Evolutionary conservation across 2,888 invertebrate species (phyloP).

Genomic region (Rhyacophila evoluta): DNA sequence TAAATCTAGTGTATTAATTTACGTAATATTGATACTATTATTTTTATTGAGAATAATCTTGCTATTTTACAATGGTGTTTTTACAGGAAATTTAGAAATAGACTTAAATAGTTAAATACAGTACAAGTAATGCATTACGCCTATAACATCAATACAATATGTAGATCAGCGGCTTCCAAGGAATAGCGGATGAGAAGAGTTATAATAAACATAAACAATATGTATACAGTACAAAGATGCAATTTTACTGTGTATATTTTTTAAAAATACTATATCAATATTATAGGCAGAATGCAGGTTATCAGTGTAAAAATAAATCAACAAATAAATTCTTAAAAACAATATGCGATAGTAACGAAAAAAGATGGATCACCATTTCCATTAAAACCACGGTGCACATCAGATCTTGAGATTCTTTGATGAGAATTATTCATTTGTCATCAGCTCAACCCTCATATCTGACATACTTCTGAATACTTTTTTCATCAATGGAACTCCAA

Average conservation of each 20-base stretch:
- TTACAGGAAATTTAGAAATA: neutral
- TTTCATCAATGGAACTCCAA: too few species aligned
- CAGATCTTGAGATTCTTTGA: too few species aligned
- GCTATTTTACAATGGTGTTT: slow-evolving; percentile 12
- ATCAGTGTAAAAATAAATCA: slow-evolving; percentile 12
- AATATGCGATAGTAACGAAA: neutral
- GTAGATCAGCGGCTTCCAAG: too few species aligned
- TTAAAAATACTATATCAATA: neutral
- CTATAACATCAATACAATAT: neutral
- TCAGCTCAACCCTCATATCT: too few species aligned
- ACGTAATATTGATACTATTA: neutral
- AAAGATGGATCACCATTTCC: too few species aligned
- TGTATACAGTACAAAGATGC: too few species aligned
- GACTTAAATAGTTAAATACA: neutral
- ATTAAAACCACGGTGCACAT: too few species aligned
- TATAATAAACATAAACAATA: too few species aligned
- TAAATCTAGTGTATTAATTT: neutral
- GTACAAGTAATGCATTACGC: neutral
- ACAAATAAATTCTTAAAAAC: neutral
- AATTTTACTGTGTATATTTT: too few species aligned
- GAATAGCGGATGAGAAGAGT: too few species aligned
- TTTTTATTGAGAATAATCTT: neutral
- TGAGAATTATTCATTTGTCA: too few species aligned
- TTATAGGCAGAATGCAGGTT: neutral
- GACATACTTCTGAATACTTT: too few species aligned